Evolutionary conservation across 2,888 invertebrate species (phyloP).

Genomic region (Athalia circularis): DNA sequence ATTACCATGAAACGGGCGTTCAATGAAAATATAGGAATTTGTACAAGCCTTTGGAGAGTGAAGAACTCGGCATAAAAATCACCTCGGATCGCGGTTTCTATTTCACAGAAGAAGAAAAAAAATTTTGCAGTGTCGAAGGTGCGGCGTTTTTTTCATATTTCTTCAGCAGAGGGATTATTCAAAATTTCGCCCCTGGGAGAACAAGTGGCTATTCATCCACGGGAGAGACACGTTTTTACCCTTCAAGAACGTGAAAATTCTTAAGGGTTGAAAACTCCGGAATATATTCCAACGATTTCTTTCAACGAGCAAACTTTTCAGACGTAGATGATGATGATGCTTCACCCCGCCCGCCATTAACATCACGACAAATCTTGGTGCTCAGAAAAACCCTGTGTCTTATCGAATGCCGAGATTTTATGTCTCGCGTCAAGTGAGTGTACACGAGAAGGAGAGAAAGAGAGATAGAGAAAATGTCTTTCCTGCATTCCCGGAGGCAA

Average conservation of each 20-base stretch:
- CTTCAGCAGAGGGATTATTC: slow-evolving; percentile 8
- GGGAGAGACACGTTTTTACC: slow-evolving; percentile 32
- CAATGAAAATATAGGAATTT: too few species aligned
- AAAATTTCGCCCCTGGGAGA: slow-evolving; percentile 16
- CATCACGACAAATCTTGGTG: slow-evolving; percentile 39
- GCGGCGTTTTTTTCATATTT: not conserved
- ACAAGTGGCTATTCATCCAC: slow-evolving; percentile 36
- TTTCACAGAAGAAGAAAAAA: too few species aligned
- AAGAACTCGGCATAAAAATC: too few species aligned
- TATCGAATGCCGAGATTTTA: slow-evolving; percentile 25
- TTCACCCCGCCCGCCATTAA: slow-evolving; percentile 13
- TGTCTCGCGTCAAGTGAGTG: slow-evolving; percentile 20
- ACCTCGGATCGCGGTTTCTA: too few species aligned
- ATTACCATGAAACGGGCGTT: too few species aligned
- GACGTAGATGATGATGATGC: slow-evolving; percentile 4
- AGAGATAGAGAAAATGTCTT: not conserved
- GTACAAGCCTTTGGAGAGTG: too few species aligned
- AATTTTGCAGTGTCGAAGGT: too few species aligned
- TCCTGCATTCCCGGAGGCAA: too few species aligned
- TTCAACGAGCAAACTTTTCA: slow-evolving; percentile 19
- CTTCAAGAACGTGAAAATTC: slow-evolving; percentile 23
- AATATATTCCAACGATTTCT: slow-evolving; percentile 42
- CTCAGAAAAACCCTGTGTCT: slow-evolving; percentile 30
- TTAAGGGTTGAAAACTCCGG: slow-evolving; percentile 14
- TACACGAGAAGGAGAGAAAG: not conserved